phyloP scores from a whole-genome alignment of 2,888 invertebrate genomes.

The Apeira syringaria region DNA sequence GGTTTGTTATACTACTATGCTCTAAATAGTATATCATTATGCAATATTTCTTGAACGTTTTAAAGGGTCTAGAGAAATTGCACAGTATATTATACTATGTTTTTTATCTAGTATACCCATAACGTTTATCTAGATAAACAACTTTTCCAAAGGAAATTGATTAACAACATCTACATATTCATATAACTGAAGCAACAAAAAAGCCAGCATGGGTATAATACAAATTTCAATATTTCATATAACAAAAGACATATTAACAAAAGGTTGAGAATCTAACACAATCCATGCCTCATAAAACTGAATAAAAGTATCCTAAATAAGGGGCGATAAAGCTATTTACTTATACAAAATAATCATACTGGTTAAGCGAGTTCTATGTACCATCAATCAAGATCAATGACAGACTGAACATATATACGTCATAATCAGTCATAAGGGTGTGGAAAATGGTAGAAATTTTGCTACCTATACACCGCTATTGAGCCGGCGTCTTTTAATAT shows the following conservation, averaged over 20 bases:
- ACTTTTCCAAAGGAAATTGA: no score
- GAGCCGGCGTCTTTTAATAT: constrained; percentile 32
- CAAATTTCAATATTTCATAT: background rate
- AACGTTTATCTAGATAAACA: no score
- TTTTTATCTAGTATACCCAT: no score
- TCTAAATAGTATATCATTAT: no score
- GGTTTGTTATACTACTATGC: no score
- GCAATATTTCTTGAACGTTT: no score
- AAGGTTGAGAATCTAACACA: background rate
- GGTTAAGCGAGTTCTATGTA: constrained; percentile 15
- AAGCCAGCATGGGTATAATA: no score
- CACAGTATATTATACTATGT: no score
- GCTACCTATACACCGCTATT: constrained; percentile 27
- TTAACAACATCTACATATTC: no score
- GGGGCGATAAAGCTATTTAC: background rate
- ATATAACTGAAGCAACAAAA: no score
- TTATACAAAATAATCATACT: background rate
- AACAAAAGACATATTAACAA: background rate
- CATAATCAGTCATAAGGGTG: constrained; percentile 58
- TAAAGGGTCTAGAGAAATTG: no score
- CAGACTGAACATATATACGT: constrained; percentile 50
- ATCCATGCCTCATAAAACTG: background rate
- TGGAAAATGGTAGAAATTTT: constrained; percentile 33
- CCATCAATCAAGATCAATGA: constrained; percentile 59
- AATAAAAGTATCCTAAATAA: background rate